Evolutionary conservation across 2,113 vertebrate species (phyloP), one percentile per base, ranked within the genome.

Genomic region (Menura novaehollandiae): DNA sequence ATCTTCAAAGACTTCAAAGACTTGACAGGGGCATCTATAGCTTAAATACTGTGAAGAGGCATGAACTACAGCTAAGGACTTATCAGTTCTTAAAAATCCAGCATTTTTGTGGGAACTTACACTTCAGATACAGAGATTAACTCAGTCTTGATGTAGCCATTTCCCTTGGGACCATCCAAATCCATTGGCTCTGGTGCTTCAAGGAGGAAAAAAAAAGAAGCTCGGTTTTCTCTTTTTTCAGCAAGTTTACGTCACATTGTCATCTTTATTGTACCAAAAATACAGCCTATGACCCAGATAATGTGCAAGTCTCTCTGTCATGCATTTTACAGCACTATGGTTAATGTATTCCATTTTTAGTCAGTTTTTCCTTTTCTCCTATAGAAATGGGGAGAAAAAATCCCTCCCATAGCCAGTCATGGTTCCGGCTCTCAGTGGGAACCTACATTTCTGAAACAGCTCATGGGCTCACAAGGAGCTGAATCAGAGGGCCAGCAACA

Each of bases 41-140:
- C 7, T 63, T 41, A 21, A 51, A 26, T 32, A 83, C 1, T 23
- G 4, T 30, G 15, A 56, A 66, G 35, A 49, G 13, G 27, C 4
- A 41, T 10, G 15, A 93, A n/a, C 67, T 69, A 51, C 59, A 86
- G 68, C 28, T 80, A 39, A 66, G 69, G 82, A 60, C 27, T 63
- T 51, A 78, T 27, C 39, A 32, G 76, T 49, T 58, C 73, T 58
- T 91, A 88, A 73, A 94, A 88, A 90, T 37, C 33, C 53, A 71
- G 41, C 37, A 93, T 93, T 96, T 97, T 89, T 19, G 43, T 49
- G 67, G 33, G 68, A 76, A 98, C 99, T 99, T 98, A 99, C 99
- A 99, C 99, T 99, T 99, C 99, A 47, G 99, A 99, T 56, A 99
- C 98, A 4, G 99, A 99, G 85, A 99, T 99, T 96, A 99, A 98